These are phyloP conservation scores for Toxotes jaculatrix DNA, from an alignment of 2,113 vertebrate species.

Conservation along the genomic window DNA sequence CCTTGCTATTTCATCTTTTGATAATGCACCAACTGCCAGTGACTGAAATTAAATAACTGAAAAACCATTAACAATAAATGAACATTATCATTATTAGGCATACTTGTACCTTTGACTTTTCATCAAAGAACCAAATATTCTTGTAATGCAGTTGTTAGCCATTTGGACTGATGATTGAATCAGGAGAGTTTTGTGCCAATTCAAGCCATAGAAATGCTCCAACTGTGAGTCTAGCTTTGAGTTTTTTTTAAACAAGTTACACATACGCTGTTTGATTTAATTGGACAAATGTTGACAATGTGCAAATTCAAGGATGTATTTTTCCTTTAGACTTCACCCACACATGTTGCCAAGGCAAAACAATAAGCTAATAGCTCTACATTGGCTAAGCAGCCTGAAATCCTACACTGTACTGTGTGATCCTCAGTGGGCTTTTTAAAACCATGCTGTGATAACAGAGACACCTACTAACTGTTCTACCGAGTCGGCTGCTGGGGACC, in stretches of 20 bases:
- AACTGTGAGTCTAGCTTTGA: too few species aligned
- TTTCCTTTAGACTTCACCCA: conserved; percentile 22
- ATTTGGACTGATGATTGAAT: too few species aligned
- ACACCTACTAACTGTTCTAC: conserved; percentile 68
- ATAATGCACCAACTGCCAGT: background rate
- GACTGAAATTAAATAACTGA: conserved; percentile 21
- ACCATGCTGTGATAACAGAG: conserved; percentile 73
- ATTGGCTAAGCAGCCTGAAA: conserved; percentile 47
- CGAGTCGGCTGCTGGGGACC: conserved; percentile 67
- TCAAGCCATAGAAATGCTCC: too few species aligned
- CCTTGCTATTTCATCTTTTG: background rate
- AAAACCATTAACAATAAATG: conserved; percentile 2
- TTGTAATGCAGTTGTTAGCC: too few species aligned
- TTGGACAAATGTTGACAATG: background rate
- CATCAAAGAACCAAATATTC: too few species aligned
- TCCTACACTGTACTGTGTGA: conserved; percentile 51
- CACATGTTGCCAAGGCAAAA: conserved; percentile 38
- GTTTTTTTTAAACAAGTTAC: too few species aligned
- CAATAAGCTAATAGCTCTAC: conserved; percentile 37
- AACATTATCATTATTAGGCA: background rate
- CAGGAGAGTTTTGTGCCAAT: too few species aligned
- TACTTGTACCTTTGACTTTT: too few species aligned
- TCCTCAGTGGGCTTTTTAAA: conserved; percentile 72
- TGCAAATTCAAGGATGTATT: conserved; percentile 30
- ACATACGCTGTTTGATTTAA: too few species aligned